Evolutionary conservation across 2,113 vertebrate species (phyloP).

Genomic region (Poeciliopsis turrubarensis): DNA sequence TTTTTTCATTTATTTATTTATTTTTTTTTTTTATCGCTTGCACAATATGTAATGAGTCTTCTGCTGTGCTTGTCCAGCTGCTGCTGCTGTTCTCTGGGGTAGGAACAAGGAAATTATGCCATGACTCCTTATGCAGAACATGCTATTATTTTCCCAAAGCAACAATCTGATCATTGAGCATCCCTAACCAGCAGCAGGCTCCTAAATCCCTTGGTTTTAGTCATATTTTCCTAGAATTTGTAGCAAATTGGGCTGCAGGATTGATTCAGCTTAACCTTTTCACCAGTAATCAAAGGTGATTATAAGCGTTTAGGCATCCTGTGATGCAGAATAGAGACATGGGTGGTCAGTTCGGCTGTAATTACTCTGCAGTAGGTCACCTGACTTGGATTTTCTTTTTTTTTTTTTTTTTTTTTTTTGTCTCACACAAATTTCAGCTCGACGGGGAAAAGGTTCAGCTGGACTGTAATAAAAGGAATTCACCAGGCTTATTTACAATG

Average conservation of each 20-base stretch:
- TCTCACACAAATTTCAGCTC: constrained; percentile 47
- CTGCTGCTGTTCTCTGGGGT: constrained; percentile 54
- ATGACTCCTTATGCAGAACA: constrained; percentile 57
- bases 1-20: constrained; percentile 23
- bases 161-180: constrained; percentile 52
- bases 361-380: constrained; percentile 58
- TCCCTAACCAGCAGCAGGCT: constrained; percentile 62
- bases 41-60: constrained; percentile 59
- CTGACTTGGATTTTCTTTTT: constrained; percentile 17
- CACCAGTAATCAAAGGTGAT: constrained; percentile 70
- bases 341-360: constrained; percentile 32
- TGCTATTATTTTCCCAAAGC: constrained; percentile 61
- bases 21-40: constrained; percentile 58
- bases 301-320: constrained; percentile 63
- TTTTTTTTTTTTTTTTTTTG: constrained; percentile 15
- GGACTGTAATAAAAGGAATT: constrained; percentile 57
- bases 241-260: constrained; percentile 52
- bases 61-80: constrained; percentile 61
- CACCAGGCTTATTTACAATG: constrained; percentile 61
- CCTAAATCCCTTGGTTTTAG: constrained; percentile 51
- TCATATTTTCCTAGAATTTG: constrained; percentile 54
- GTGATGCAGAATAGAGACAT: constrained; percentile 50
- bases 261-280: constrained; percentile 71
- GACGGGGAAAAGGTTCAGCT: constrained; percentile 44
- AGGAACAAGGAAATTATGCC: constrained; percentile 47